Percentiles rank a stretch among this genome's conserved stretches.
These are phyloP conservation scores for Tetramorium alpestre DNA, from an alignment of 1,140 invertebrate species.

Conservation along the genomic window DNA sequence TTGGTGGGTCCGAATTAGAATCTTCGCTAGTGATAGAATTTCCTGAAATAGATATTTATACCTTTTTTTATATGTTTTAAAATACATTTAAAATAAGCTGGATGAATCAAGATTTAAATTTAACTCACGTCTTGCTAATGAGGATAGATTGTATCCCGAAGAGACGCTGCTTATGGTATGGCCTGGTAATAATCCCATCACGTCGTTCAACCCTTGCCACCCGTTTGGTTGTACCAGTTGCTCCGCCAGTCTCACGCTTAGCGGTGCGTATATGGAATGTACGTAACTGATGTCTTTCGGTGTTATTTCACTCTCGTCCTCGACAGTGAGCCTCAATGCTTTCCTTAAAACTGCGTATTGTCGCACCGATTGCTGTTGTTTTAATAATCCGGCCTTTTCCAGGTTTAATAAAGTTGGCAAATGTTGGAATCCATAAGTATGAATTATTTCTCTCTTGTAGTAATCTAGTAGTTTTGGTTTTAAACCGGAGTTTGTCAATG, in stretches of 20 bases:
- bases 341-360: slow-evolving; percentile 91
- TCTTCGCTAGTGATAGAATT: slow-evolving; percentile 89
- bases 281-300: slow-evolving; percentile 97
- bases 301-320: slow-evolving; percentile 93
- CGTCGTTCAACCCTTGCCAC: slow-evolving; percentile 91
- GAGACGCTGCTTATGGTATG: slow-evolving; percentile 83
- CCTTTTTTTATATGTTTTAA: background rate
- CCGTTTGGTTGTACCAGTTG: slow-evolving; percentile 93
- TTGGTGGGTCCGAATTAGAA: slow-evolving; percentile 89
- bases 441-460: slow-evolving; percentile 96
- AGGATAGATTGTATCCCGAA: slow-evolving; percentile 54
- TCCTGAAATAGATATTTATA: slow-evolving; percentile 78
- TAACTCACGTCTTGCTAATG: slow-evolving; percentile 86
- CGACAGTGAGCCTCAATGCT: slow-evolving; percentile 93
- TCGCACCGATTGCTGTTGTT: slow-evolving; percentile 89
- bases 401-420: slow-evolving; percentile 94
- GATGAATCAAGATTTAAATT: slow-evolving; percentile 18
- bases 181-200: slow-evolving; percentile 89
- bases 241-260: slow-evolving; percentile 96
- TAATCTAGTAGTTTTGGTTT: slow-evolving; percentile 96
- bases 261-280: slow-evolving; percentile 96
- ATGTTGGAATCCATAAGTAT: slow-evolving; percentile 95
- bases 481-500: slow-evolving; percentile 94
- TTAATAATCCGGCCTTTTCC: slow-evolving; percentile 94
- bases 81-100: background rate